These are phyloP conservation scores for Cyphomyrus plagiostoma DNA, from an alignment of 2,113 vertebrate species.

Conservation along the genomic window DNA sequence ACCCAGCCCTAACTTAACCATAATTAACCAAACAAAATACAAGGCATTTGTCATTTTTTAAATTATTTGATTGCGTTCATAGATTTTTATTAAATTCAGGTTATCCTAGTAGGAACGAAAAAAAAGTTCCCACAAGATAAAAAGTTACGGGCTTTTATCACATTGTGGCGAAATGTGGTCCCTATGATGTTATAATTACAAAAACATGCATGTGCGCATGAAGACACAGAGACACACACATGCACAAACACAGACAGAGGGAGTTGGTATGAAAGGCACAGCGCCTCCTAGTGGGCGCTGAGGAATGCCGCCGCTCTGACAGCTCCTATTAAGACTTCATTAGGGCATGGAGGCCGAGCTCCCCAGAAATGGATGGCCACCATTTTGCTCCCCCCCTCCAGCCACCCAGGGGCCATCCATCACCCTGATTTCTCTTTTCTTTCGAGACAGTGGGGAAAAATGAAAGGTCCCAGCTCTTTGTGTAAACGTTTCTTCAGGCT, in stretches of 20 bases:
- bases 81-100: not conserved
- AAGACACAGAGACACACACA: not conserved
- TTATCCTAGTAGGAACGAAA: not conserved
- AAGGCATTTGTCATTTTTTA: not conserved
- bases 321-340: conserved; percentile 46
- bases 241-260: not conserved
- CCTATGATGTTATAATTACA: not conserved
- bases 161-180: not conserved
- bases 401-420: conserved; percentile 31
- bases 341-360: conserved; percentile 29
- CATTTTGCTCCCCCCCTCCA: conserved; percentile 19
- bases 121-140: not conserved
- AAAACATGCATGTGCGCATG: not conserved
- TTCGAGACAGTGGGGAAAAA: not conserved
- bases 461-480: not conserved
- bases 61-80: not conserved
- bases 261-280: not conserved
- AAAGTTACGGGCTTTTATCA: not conserved
- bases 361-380: conserved; percentile 29
- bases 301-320: conserved; percentile 21
- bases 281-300: not conserved
- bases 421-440: conserved; percentile 26
- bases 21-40: not conserved
- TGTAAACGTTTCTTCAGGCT: conserved; percentile 7
- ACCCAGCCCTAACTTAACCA: not conserved